A percentile compares a stretch with the other conserved stretches of the same genome.
phyloP scores from a whole-genome alignment of 2,888 invertebrate species.

The Eupelmus urozonus region DNA sequence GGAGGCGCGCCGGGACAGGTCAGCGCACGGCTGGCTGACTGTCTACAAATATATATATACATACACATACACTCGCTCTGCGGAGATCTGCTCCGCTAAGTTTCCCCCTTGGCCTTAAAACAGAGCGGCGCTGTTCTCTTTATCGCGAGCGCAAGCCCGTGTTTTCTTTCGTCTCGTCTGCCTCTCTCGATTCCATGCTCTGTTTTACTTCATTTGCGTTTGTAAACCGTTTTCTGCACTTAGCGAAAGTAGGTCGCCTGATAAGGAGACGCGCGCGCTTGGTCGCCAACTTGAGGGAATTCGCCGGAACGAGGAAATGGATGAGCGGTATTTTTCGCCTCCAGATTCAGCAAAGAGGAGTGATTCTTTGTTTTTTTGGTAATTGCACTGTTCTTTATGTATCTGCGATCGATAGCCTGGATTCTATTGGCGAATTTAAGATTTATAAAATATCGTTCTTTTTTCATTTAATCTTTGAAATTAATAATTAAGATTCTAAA shows the following conservation, averaged over 20 bases:
- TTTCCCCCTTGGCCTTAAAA: conserved; percentile 61
- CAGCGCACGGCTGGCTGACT: too few relatives aligned
- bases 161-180: not conserved
- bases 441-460: too few relatives aligned
- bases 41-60: too few relatives aligned
- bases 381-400: too few relatives aligned
- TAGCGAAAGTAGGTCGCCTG: conserved; percentile 27
- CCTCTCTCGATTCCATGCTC: conserved; percentile 34
- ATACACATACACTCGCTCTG: not conserved
- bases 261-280: conserved; percentile 25
- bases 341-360: too few relatives aligned
- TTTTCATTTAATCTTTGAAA: too few relatives aligned
- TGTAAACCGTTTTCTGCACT: conserved; percentile 46
- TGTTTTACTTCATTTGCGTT: conserved; percentile 56
- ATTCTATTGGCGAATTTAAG: too few relatives aligned
- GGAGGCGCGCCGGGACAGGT: too few relatives aligned
- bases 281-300: not conserved
- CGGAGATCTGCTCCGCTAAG: conserved; percentile 68
- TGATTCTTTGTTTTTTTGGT: too few relatives aligned
- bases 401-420: too few relatives aligned
- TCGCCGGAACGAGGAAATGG: not conserved
- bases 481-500: too few relatives aligned
- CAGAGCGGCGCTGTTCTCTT: conserved; percentile 54
- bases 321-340: not conserved
- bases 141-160: conserved; percentile 45